phyloP scores from a whole-genome alignment of 53 echinoderm and acorn worm species.

The Actinopyga echinites region DNA sequence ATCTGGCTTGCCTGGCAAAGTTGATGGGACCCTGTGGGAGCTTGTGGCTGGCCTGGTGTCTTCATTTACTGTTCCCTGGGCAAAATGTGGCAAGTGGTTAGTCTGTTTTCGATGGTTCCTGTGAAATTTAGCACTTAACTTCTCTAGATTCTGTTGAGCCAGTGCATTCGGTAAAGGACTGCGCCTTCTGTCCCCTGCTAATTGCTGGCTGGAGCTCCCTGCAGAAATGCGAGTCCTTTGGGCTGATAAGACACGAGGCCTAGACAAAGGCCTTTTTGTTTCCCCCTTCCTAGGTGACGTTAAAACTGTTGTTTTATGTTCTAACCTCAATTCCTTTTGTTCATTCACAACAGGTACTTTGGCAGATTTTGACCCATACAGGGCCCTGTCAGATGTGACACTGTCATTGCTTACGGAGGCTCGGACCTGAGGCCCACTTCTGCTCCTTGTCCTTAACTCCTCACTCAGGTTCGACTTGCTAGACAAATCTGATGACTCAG shows the following conservation, averaged over 20 bases:
- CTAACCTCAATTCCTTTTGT: neutral
- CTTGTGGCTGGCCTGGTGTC: neutral
- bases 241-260: slow-evolving; percentile 7
- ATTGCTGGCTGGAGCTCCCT: neutral
- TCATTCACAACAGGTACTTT: neutral
- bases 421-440: slow-evolving; percentile 43
- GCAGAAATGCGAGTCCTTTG: neutral
- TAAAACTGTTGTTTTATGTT: slow-evolving; percentile 5
- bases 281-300: neutral
- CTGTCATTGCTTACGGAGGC: neutral
- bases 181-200: slow-evolving; percentile 48
- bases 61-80: slow-evolving; percentile 9
- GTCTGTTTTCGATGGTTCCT: slow-evolving; percentile 70
- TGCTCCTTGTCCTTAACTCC: neutral
- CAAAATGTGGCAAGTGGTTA: slow-evolving; percentile 67
- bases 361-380: slow-evolving; percentile 10
- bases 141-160: slow-evolving; percentile 65
- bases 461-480: neutral
- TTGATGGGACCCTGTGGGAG: slow-evolving; percentile 70
- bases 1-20: slow-evolving; percentile 37
- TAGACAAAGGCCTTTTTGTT: neutral
- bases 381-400: neutral
- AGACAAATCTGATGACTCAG: neutral
- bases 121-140: slow-evolving; percentile 66
- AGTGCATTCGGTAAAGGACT: slow-evolving; percentile 73